These are phyloP conservation scores for Tinamus major DNA, from an alignment of 2,797 vertebrate species.

Conservation along the genomic window DNA sequence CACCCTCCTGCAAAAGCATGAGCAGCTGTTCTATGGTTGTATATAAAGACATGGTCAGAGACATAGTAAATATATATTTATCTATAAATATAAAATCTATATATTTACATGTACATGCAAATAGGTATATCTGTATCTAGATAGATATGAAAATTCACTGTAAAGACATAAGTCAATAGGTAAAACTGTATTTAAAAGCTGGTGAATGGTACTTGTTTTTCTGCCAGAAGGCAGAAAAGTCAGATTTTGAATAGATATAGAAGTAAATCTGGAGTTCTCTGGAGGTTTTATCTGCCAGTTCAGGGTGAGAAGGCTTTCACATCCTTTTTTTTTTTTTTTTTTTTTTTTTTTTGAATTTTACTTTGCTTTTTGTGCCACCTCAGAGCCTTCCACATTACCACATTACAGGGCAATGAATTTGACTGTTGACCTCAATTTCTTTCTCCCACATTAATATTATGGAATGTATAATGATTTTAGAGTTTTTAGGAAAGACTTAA, in stretches of 20 bases:
- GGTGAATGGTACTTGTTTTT: neutral
- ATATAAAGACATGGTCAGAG: neutral
- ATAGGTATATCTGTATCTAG: neutral
- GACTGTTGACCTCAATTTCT: too few species aligned
- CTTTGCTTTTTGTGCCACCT: neutral
- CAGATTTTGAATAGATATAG: neutral
- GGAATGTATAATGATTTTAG: neutral
- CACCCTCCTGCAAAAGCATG: neutral
- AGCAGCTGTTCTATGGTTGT: neutral
- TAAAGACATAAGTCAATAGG: neutral
- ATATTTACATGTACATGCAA: too few species aligned
- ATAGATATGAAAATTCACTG: neutral
- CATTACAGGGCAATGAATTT: neutral
- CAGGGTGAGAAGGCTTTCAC: neutral
- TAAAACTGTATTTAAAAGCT: neutral
- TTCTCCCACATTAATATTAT: neutral
- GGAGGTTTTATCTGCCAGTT: neutral
- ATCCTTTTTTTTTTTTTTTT: conserved; percentile 13
- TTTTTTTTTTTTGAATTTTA: conserved; percentile 15
- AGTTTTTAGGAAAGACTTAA: neutral
- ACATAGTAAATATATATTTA: neutral
- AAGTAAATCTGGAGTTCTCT: neutral
- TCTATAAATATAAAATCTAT: too few species aligned
- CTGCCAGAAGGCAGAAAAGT: neutral
- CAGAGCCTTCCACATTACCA: neutral